Evolutionary conservation across 2,888 invertebrate species (phyloP).

Genomic region (Automeris io): DNA sequence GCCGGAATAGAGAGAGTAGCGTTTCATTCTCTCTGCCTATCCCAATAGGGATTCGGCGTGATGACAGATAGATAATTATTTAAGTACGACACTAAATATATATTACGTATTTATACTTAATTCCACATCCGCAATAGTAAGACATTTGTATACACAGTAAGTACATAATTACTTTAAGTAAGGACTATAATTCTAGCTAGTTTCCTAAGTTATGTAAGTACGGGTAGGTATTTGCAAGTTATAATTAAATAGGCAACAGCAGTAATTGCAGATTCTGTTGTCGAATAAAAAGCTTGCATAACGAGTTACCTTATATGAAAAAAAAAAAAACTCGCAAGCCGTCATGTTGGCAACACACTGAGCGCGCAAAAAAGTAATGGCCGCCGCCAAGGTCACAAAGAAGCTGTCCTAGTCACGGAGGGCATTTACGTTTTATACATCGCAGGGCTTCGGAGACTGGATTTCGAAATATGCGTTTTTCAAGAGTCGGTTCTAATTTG

Average conservation of each 20-base stretch:
- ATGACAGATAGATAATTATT: no score
- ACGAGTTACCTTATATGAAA: constrained; percentile 52
- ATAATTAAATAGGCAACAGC: constrained; percentile 2
- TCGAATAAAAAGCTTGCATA: constrained; percentile 47
- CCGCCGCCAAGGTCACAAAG: constrained; percentile 69
- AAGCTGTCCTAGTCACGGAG: constrained; percentile 74
- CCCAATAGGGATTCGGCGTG: no score
- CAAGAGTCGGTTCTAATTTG: constrained; percentile 18
- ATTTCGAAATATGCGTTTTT: constrained; percentile 31
- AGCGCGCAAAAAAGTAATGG: constrained; percentile 71
- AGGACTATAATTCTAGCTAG: not conserved
- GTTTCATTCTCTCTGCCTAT: no score
- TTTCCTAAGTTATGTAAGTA: not conserved
- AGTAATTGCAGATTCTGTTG: constrained; percentile 6
- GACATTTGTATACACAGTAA: no score
- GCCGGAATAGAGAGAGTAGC: no score
- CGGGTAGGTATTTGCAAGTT: constrained; percentile 3
- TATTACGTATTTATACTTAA: no score
- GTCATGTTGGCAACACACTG: constrained; percentile 71
- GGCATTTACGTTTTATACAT: constrained; percentile 67
- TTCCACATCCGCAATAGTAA: no score
- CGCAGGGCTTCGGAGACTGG: constrained; percentile 43
- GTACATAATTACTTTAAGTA: not conserved
- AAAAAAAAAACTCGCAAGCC: constrained; percentile 55
- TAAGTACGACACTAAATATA: no score